Conservation (phyloP, 2,797 vertebrate genomes). For the Pangasius sanitwongsei region DNA sequence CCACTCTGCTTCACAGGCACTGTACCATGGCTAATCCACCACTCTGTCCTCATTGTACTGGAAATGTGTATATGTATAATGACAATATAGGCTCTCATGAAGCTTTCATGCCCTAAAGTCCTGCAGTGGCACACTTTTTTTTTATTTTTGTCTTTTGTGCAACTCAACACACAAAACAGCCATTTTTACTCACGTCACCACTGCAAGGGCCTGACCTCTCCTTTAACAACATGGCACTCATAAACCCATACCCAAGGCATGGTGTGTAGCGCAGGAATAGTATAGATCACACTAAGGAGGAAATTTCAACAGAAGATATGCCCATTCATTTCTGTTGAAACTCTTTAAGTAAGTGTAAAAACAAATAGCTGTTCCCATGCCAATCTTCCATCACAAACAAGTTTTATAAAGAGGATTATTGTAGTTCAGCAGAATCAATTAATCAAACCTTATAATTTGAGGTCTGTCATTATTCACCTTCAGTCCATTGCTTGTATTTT, state of each 20-base stretch:
- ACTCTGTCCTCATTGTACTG: neutral
- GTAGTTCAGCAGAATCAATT: neutral
- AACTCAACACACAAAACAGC: neutral
- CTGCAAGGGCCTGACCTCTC: neutral
- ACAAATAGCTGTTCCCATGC: neutral
- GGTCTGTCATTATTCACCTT: neutral
- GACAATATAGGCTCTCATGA: neutral
- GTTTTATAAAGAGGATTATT: neutral
- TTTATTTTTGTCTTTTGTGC: neutral
- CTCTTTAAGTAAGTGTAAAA: neutral
- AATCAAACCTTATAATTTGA: neutral
- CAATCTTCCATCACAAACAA: neutral
- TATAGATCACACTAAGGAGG: neutral
- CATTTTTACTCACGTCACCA: neutral
- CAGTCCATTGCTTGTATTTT: neutral
- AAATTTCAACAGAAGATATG: neutral
- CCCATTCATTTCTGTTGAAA: neutral
- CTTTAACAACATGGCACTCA: neutral
- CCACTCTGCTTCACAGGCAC: neutral
- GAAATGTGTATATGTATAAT: neutral
- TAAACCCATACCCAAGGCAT: neutral
- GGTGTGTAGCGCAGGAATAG: neutral
- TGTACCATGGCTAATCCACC: slow-evolving; percentile 3
- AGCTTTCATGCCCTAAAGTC: neutral
- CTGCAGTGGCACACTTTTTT: neutral